Conservation (phyloP, 2,113 vertebrate species). For the Enhydra lutris region DNA sequence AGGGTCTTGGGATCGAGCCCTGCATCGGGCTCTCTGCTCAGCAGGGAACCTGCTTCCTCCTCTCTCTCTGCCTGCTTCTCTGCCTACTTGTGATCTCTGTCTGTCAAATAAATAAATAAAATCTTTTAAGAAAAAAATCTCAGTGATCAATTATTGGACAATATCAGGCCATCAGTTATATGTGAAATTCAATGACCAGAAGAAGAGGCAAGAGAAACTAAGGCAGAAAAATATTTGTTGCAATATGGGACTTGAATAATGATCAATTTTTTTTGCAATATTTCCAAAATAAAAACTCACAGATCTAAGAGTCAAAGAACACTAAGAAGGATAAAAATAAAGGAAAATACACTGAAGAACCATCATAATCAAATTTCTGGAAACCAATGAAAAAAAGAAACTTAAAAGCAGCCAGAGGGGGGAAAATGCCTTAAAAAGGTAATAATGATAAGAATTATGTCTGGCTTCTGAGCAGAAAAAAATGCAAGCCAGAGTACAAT, state of each 20-base stretch:
- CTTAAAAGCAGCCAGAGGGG: neutral
- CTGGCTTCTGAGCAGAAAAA: neutral
- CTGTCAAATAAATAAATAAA: too few species aligned
- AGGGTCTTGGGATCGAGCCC: too few species aligned
- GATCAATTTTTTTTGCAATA: neutral
- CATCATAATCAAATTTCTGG: neutral
- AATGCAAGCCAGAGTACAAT: neutral
- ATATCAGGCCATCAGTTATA: neutral
- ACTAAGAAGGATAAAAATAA: neutral
- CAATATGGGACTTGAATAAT: neutral
- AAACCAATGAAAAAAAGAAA: neutral
- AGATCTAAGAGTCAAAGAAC: neutral
- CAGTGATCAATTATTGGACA: neutral
- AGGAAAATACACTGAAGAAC: neutral
- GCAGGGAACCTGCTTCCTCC: too few species aligned
- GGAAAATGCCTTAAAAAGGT: neutral
- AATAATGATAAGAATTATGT: neutral
- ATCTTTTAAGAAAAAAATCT: neutral
- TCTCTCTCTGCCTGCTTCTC: too few species aligned
- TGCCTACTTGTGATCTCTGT: too few species aligned
- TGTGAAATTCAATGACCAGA: neutral
- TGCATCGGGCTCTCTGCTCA: too few species aligned
- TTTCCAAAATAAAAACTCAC: neutral
- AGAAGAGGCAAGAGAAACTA: neutral
- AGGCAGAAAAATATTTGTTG: slow-evolving; percentile 1